Evolutionary conservation across 2,113 vertebrate genomes (phyloP).

Genomic region (Cettia cetti): DNA sequence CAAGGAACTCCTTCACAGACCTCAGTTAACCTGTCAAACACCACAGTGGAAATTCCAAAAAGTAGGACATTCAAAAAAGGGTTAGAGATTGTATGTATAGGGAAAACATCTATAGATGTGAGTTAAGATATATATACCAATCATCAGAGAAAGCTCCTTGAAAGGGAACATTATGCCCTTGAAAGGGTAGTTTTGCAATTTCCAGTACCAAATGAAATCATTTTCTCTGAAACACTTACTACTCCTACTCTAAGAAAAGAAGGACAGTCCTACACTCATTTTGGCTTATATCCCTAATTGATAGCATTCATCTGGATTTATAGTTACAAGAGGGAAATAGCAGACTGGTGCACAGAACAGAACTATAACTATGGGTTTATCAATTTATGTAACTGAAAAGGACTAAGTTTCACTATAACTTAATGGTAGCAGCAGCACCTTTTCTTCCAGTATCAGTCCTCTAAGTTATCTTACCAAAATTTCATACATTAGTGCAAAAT

Average conservation of each 20-base stretch:
- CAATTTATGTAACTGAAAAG: background rate
- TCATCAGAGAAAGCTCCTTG: background rate
- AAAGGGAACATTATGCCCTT: background rate
- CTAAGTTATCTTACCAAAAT: background rate
- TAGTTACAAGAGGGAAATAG: background rate
- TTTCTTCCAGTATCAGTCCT: background rate
- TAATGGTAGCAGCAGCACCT: background rate
- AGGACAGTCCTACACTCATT: background rate
- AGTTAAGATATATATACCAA: background rate
- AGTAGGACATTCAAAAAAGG: background rate
- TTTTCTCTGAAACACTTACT: background rate
- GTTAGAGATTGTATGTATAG: background rate
- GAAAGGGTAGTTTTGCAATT: background rate
- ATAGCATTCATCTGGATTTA: background rate
- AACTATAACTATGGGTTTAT: background rate
- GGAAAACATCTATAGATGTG: background rate
- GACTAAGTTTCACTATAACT: background rate
- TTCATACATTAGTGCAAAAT: background rate
- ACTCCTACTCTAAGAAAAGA: background rate
- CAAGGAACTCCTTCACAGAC: background rate
- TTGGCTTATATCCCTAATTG: background rate
- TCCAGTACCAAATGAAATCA: background rate
- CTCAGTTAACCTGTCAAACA: background rate
- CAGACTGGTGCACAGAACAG: background rate
- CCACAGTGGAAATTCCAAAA: rapidly evolving